Percentiles rank a stretch among this genome's conserved stretches.
Evolutionary conservation across 2,797 vertebrate species (phyloP).

Genomic region (Acrocephalus scirpaceus): DNA sequence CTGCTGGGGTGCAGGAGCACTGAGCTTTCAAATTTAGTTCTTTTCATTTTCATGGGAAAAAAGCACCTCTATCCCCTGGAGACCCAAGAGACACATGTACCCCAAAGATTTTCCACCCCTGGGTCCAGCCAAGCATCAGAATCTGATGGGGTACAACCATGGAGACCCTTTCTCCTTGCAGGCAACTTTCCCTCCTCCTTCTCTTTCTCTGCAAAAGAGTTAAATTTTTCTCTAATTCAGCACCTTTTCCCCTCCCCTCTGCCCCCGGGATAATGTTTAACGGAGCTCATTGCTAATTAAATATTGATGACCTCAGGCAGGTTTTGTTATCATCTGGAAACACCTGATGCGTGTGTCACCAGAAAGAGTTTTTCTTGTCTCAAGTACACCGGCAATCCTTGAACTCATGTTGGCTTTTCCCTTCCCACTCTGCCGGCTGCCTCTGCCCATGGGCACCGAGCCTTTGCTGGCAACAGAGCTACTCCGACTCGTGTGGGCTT

Average conservation of each 20-base stretch:
- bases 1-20: not conserved
- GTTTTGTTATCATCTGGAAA: conserved; percentile 67
- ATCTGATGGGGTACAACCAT: too few relatives aligned
- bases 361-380: conserved; percentile 51
- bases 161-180: not conserved
- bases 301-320: conserved; percentile 68
- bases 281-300: conserved; percentile 64
- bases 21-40: not conserved
- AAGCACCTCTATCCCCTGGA: not conserved
- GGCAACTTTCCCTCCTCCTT: not conserved
- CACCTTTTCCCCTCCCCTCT: conserved; percentile 19
- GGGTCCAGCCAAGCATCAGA: not conserved
- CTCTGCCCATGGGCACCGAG: not conserved
- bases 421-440: fast-evolving
- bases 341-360: conserved; percentile 71
- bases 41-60: not conserved
- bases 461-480: fast-evolving
- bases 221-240: conserved; percentile 24
- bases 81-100: fast-evolving
- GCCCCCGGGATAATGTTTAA: conserved; percentile 65
- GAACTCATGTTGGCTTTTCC: conserved; percentile 38
- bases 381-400: conserved; percentile 51
- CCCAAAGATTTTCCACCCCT: not conserved
- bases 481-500: not conserved
- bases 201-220: conserved; percentile 26